phyloP scores from a whole-genome alignment of 2,888 invertebrate species.

The Apodemia duryi region DNA sequence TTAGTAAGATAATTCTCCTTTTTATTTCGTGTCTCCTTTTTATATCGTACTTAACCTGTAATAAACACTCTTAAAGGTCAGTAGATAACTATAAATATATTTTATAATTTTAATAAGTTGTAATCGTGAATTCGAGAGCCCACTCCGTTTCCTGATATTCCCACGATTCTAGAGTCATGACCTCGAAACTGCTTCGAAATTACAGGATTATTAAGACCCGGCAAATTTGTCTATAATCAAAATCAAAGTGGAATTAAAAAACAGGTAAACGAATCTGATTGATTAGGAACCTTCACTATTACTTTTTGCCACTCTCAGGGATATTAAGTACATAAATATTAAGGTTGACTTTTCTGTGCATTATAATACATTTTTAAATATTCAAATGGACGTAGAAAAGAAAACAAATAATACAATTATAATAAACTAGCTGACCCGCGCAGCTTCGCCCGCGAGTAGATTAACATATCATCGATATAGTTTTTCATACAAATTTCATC shows the following conservation, averaged over 20 bases:
- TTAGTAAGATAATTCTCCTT: not conserved
- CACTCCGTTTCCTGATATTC: not conserved
- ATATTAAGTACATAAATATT: no score
- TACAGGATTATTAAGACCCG: not conserved
- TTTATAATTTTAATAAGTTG: not conserved
- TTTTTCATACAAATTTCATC: no score
- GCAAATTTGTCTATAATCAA: not conserved
- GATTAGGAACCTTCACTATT: not conserved
- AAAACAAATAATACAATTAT: no score
- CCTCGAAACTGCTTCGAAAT: not conserved
- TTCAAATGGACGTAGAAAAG: no score
- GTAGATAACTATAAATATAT: not conserved
- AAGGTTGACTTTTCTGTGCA: no score
- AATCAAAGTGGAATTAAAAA: not conserved
- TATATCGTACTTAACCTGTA: not conserved
- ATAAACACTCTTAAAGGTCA: not conserved
- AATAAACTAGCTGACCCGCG: no score
- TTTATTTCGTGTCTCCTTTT: not conserved
- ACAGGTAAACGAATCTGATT: not conserved
- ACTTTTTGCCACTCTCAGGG: no score
- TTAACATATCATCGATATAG: no score
- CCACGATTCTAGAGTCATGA: conserved; percentile 3
- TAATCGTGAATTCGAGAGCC: not conserved
- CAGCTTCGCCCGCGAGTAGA: no score
- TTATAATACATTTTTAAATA: no score